A percentile compares a stretch with the other conserved stretches of the same genome.
phyloP scores from a whole-genome alignment of 2,888 invertebrate genomes.

The Drosophila atroscutellata region DNA sequence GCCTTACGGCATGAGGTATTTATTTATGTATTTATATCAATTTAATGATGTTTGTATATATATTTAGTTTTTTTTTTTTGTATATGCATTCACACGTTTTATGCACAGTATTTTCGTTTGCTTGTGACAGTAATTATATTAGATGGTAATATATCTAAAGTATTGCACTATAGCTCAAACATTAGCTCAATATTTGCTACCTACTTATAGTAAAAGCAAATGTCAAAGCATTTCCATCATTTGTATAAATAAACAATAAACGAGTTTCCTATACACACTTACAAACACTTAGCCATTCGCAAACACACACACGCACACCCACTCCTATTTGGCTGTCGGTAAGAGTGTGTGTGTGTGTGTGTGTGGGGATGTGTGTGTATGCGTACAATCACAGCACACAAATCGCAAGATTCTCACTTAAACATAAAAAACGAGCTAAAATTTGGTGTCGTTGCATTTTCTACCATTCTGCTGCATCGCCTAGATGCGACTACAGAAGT shows the following conservation, averaged over 20 bases:
- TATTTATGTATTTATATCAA: conserved; percentile 40
- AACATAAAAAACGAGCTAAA: conserved; percentile 58
- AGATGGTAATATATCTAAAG: background rate
- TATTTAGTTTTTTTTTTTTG: conserved; percentile 16
- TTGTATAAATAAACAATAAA: conserved; percentile 61
- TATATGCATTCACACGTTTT: conserved; percentile 46
- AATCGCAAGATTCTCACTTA: conserved; percentile 49
- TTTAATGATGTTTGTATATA: conserved; percentile 34
- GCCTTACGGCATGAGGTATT: conserved; percentile 62
- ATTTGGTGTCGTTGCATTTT: conserved; percentile 67
- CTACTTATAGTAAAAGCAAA: conserved; percentile 52
- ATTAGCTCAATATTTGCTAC: conserved; percentile 40
- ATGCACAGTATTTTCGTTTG: conserved; percentile 67
- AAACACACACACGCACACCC: conserved; percentile 12
- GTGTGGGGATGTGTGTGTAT: conserved; percentile 16
- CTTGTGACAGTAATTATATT: conserved; percentile 48
- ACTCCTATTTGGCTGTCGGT: conserved; percentile 66
- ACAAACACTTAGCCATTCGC: conserved; percentile 13
- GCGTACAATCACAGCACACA: conserved; percentile 76
- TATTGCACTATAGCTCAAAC: conserved; percentile 5
- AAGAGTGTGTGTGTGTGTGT: conserved; percentile 15
- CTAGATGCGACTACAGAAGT: conserved; percentile 87
- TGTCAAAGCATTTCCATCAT: conserved; percentile 47
- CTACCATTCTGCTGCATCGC: background rate
- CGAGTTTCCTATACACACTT: conserved; percentile 35